A percentile compares a stretch with the other conserved stretches of the same genome.
These are phyloP conservation scores for Lipophrys pholis DNA, from an alignment of 2,113 vertebrate genomes.

Conservation along the genomic window DNA sequence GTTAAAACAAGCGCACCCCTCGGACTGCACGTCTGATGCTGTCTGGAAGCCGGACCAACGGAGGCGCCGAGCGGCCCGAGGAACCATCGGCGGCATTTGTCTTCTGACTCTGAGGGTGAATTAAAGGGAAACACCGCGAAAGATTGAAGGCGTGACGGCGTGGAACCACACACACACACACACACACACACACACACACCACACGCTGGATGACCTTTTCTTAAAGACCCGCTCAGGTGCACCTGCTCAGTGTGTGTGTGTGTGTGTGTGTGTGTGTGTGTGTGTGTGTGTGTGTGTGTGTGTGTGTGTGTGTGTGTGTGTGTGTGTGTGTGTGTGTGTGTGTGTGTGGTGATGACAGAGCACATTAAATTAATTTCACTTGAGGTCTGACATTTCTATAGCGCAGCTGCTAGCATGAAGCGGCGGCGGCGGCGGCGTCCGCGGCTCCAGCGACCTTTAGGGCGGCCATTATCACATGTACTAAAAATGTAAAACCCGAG, in stretches of 20 bases:
- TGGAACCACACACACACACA: slow-evolving; percentile 10
- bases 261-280: background rate
- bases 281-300: no score
- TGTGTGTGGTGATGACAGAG: slow-evolving; percentile 8
- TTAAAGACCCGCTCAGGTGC: slow-evolving; percentile 54
- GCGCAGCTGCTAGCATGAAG: slow-evolving; percentile 18
- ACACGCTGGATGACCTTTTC: slow-evolving; percentile 56
- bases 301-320: no score
- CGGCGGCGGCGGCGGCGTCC: no score
- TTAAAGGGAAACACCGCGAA: slow-evolving; percentile 12
- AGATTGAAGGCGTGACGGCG: background rate
- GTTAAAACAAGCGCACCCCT: background rate
- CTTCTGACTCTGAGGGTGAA: slow-evolving; percentile 1
- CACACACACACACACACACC: slow-evolving; percentile 26
- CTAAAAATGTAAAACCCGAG: no score
- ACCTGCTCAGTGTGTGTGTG: slow-evolving; percentile 40
- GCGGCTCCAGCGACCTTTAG: no score
- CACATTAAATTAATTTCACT: slow-evolving; percentile 42
- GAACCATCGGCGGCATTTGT: background rate
- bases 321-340: background rate
- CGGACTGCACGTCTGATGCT: background rate
- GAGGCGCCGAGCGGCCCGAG: no score
- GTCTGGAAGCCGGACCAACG: slow-evolving; percentile 1
- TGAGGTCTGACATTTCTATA: slow-evolving; percentile 65
- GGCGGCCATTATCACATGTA: no score